Base-by-base conservation (phyloP, 1,140 invertebrate species). In the Yoshiicerus persimilis region DNA sequence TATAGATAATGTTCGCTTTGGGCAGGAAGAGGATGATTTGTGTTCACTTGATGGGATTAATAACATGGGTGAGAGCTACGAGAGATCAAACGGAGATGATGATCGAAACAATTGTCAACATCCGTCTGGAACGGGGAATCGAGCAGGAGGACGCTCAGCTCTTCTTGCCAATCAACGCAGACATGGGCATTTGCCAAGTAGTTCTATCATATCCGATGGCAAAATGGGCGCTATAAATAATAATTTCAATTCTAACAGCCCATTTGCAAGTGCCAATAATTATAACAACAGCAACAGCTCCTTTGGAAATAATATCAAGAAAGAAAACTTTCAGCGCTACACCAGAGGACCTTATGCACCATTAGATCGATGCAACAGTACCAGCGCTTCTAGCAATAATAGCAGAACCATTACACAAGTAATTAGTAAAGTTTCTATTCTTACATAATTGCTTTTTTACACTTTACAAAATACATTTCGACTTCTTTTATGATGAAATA, bases 291-390 rank as follows among this genome's bases (percentile, higher is more conserved):
- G 47, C n/a, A 80, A 80, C 75, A 80, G 75, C 32, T 80, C 75
- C 32, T 80, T 80, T 80, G 75, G 75, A 36, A 36, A 16, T 8
- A 80, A 80, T 36, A 80, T 38, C 32, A 80, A 80, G 32, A 80
- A 80, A n/a, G 75, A 80, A 36, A 80, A 80, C 75, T 80, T 30
- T 30, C 64, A 80, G 8, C 36, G 34, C 32, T 84, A 84, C 39
- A 47, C 39, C 11, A 9, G 83, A 56, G 83, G 83, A 32, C 83
- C 83, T 4, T 84, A 84, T 47, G 83, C 83, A 30, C 83, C 83
- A 5, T 41, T 90, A 39, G 85, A 86, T 27, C 32, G 88, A 34
- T 80, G 87, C 80, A 87, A 90, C 85, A 89, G 89, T 77, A 88
- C 88, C n/a, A 87, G 88, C 25, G 87, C 88, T 4, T 32, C 86